Conservation (phyloP, 2,888 invertebrate genomes). For the Eurois occulta region DNA sequence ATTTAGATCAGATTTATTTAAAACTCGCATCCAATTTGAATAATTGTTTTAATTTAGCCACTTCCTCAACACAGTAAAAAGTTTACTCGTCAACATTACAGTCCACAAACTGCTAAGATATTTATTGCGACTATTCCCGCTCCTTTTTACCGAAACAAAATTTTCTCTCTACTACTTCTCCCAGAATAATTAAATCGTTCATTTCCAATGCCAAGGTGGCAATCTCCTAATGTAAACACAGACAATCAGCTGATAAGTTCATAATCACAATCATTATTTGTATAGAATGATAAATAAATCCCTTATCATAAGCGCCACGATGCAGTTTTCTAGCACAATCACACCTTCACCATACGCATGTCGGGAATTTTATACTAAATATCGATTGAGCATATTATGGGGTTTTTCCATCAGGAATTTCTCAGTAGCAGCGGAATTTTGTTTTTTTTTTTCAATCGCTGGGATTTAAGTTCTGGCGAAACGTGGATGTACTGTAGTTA, state of each 20-base stretch:
- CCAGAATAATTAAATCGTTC: constrained; percentile 1
- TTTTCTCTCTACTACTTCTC: not conserved
- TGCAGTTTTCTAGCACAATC: constrained; percentile 2
- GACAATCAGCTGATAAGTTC: constrained; percentile 41
- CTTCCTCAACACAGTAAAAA: constrained; percentile 19
- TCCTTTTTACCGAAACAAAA: not conserved
- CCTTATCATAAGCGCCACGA: constrained; percentile 25
- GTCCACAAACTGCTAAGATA: not conserved
- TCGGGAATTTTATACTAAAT: constrained; percentile 15
- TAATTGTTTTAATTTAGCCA: constrained; percentile 19
- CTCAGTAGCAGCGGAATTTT: not conserved
- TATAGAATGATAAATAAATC: constrained; percentile 26
- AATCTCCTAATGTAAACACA: constrained; percentile 22
- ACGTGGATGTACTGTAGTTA: not conserved
- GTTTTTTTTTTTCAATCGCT: too few relatives aligned
- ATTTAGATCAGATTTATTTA: constrained; percentile 58
- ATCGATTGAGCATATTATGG: not conserved
- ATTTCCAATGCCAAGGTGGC: constrained; percentile 43
- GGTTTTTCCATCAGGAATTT: constrained; percentile 1
- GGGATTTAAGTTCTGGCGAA: not conserved
- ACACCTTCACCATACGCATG: not conserved
- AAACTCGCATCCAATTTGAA: constrained; percentile 47
- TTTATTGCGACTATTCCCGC: not conserved
- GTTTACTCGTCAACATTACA: constrained; percentile 22
- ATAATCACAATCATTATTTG: constrained; percentile 42